Conservation (phyloP, 1,140 invertebrate species). For the Drosophila prosaltans region DNA sequence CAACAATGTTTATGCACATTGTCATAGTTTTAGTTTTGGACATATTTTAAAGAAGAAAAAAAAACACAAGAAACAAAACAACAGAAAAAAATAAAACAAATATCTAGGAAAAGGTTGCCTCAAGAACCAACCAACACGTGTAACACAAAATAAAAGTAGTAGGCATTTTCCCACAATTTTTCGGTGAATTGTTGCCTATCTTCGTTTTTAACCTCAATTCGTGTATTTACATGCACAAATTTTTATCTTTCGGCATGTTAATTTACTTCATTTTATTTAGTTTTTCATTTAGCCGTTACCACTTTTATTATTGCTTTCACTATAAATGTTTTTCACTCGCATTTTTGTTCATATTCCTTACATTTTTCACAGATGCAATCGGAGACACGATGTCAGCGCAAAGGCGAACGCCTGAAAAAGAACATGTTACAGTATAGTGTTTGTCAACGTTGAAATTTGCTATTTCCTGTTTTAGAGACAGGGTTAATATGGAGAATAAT, state of each 20-base stretch:
- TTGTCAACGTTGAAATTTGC: slow-evolving; percentile 51
- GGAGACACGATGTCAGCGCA: slow-evolving; percentile 79
- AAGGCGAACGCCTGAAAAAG: slow-evolving; percentile 83
- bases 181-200: not conserved
- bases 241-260: slow-evolving; percentile 9
- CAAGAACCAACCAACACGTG: slow-evolving; percentile 53
- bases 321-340: slow-evolving; percentile 36
- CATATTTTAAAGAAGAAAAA: not conserved
- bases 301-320: slow-evolving; percentile 31
- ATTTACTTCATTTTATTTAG: slow-evolving; percentile 39
- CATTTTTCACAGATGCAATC: slow-evolving; percentile 80
- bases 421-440: slow-evolving; percentile 78
- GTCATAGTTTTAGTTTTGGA: slow-evolving; percentile 58
- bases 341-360: slow-evolving; percentile 64
- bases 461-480: slow-evolving; percentile 58
- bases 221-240: slow-evolving; percentile 15
- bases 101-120: slow-evolving; percentile 8
- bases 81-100: slow-evolving; percentile 32
- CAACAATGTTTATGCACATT: slow-evolving; percentile 32
- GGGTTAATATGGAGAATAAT: slow-evolving; percentile 26
- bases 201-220: slow-evolving; percentile 73
- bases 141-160: slow-evolving; percentile 33
- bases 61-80: slow-evolving; percentile 1
- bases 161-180: not conserved
- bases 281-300: slow-evolving; percentile 12